Conservation (phyloP, 2,113 vertebrate species). For the Setophaga kirtlandii region DNA sequence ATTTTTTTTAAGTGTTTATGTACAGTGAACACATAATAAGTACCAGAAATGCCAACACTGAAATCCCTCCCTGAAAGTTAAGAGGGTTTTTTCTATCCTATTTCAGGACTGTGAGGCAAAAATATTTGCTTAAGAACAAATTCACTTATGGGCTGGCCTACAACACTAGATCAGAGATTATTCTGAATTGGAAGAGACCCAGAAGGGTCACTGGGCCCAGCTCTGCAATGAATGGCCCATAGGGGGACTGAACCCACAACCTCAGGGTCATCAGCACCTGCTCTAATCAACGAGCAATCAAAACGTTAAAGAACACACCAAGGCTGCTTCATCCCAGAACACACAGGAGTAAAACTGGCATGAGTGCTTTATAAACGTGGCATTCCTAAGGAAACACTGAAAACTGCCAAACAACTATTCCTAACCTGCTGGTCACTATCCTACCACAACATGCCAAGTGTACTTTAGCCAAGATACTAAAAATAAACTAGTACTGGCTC, state of each 20-base stretch:
- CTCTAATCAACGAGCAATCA: not conserved
- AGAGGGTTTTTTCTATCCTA: not conserved
- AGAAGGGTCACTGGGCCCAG: not conserved
- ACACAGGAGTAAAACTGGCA: not conserved
- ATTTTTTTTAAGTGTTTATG: not conserved
- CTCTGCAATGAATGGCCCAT: not conserved
- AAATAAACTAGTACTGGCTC: not conserved
- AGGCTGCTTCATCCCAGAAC: too few relatives aligned
- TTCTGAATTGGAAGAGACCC: not conserved
- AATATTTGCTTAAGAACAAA: not conserved
- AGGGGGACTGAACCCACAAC: not conserved
- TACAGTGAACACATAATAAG: not conserved
- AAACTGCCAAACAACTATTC: not conserved
- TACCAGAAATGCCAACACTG: not conserved
- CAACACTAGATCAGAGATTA: not conserved
- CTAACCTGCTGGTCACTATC: not conserved
- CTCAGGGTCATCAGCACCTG: rapidly evolving
- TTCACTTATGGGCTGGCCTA: not conserved
- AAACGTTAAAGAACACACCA: not conserved
- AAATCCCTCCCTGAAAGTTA: not conserved
- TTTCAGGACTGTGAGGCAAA: not conserved
- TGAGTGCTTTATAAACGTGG: not conserved
- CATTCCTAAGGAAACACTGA: not conserved
- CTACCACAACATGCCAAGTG: not conserved
- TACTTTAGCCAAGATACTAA: not conserved